phyloP scores from a whole-genome alignment of 2,113 vertebrate genomes.

The Vombatus ursinus region DNA sequence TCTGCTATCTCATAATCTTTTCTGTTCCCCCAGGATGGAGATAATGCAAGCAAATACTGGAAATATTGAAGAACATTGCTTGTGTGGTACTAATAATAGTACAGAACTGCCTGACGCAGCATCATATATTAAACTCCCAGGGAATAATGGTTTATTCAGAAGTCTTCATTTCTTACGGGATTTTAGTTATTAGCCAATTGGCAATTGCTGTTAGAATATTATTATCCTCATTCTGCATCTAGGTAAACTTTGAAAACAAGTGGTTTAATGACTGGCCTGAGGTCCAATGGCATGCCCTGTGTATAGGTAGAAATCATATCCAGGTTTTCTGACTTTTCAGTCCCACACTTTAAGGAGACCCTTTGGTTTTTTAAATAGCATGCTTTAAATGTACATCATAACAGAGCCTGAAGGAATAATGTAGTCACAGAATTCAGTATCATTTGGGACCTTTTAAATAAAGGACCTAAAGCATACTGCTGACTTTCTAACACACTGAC shows the following conservation, averaged over 20 bases:
- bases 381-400: not conserved
- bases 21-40: not conserved
- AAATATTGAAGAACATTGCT: not conserved
- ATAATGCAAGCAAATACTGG: not conserved
- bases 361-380: conserved; percentile 14
- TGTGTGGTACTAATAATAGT: not conserved
- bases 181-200: not conserved
- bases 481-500: not conserved
- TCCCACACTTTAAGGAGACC: conserved; percentile 15
- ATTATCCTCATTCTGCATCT: not conserved
- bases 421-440: not conserved
- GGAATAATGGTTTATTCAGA: not conserved
- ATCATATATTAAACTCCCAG: not conserved
- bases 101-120: not conserved
- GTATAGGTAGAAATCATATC: not conserved
- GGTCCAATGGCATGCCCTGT: conserved; percentile 6
- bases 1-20: not conserved
- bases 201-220: not conserved
- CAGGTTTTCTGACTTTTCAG: conserved; percentile 53
- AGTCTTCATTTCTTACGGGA: not conserved
- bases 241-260: conserved; percentile 24
- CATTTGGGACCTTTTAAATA: not conserved
- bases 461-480: not conserved
- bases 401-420: conserved; percentile 18
- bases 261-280: conserved; percentile 2